Base-by-base conservation (phyloP, 2,888 invertebrate species). In the Lacanobia oleracea region DNA sequence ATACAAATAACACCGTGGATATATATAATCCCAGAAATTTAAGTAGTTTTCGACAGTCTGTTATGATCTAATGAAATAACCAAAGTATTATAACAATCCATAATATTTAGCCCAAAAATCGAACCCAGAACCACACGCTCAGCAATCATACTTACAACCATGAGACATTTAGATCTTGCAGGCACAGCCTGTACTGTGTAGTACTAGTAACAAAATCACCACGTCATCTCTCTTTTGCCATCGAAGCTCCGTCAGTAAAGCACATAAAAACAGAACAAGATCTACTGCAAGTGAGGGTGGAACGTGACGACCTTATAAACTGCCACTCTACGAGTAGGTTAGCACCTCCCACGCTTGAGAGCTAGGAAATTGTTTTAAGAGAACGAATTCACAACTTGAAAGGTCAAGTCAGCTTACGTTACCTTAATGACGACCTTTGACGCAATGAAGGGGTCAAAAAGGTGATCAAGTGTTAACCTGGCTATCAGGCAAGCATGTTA, bases 231-330 rank as follows among this genome's bases (percentile, higher is more conserved):
- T 33, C 45, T 45, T 18, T 16, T n/a, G 8, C n/a, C 14, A n/a
- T 62, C 14, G 18, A 21, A 50, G 12, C 27, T n/a, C n/a, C 8
- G 9, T 21, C 18, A 18, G 33, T 59, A 54, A n/a, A 50, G 16
- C 54, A 56, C 21, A 45, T 43, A 8, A 21, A 45, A 51, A 33
- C 7, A 18, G 14, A 63, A 72, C 23, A 21, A 51, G 43, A 45
- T 23, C n/a, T 16, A 16, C 21, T 63, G 12, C 45, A 53, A 60
- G 54, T 33, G 66, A 40, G 7, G 12, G 12, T 18, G n/a, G 16
- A 14, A 67, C 67, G 67, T 61, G 74, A 73, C 50, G 56, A 27
- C n/a, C 1, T 5, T 61, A 56, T 61, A 56, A 74, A 74, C 50
- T 67, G 50, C 43, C n/a, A 21, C 37, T 67, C 43, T 27, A 43